Evolutionary conservation across 2,797 vertebrate species (phyloP).

Genomic region (Sardinella longiceps): DNA sequence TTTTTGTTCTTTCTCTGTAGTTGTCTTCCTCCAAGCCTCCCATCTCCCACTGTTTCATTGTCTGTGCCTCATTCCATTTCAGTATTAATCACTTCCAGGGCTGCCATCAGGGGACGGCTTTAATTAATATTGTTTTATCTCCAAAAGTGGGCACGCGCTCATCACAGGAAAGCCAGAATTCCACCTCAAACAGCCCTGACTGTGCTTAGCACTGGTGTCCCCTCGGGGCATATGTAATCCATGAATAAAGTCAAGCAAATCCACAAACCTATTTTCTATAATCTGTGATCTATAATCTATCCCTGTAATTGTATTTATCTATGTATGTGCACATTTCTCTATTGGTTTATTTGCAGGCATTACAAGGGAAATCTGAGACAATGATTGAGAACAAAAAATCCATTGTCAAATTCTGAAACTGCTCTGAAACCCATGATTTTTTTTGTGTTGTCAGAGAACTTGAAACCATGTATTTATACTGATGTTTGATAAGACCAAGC

Average conservation of each 20-base stretch:
- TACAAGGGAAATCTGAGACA: too few relatives aligned
- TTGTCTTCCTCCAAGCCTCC: background rate
- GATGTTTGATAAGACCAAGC: background rate
- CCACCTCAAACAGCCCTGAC: background rate
- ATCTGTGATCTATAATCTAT: background rate
- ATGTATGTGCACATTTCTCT: background rate
- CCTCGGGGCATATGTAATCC: background rate
- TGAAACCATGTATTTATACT: too few relatives aligned
- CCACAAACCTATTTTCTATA: background rate
- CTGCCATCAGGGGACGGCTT: background rate
- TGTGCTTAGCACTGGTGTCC: background rate
- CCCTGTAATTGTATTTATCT: background rate
- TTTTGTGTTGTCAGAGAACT: too few relatives aligned
- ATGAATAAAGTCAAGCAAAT: background rate
- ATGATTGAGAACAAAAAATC: too few relatives aligned
- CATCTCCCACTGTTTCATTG: background rate
- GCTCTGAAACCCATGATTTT: too few relatives aligned
- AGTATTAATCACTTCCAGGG: background rate
- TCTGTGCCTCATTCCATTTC: background rate
- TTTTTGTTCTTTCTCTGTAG: background rate
- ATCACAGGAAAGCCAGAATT: background rate
- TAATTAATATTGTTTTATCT: constrained; percentile 16
- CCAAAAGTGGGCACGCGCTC: background rate
- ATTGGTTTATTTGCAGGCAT: background rate
- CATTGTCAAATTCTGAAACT: too few relatives aligned